These are phyloP conservation scores for Ochotona princeps DNA, from an alignment of 2,113 vertebrate genomes.

Conservation along the genomic window DNA sequence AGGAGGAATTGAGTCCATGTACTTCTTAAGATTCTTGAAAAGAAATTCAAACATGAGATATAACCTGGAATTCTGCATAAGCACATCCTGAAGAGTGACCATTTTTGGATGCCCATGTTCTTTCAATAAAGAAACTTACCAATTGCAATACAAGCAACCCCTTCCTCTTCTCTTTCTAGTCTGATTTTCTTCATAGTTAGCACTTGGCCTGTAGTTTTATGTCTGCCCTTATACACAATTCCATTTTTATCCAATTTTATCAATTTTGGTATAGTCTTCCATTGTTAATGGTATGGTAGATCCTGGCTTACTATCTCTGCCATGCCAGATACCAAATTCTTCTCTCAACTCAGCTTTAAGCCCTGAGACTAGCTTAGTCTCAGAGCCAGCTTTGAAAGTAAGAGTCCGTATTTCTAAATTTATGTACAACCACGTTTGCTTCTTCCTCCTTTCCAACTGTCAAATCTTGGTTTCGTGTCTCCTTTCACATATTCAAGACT, in stretches of 20 bases:
- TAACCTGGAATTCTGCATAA: conserved; percentile 97
- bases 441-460: not conserved
- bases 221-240: conserved; percentile 98
- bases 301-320: too few species aligned
- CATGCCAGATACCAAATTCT: too few species aligned
- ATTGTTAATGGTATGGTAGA: too few species aligned
- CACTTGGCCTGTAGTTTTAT: conserved; percentile 95
- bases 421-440: not conserved
- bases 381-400: too few species aligned
- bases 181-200: conserved; percentile 99
- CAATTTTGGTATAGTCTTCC: too few species aligned
- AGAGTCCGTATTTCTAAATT: not conserved
- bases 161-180: conserved; percentile 97
- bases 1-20: conserved; percentile 95
- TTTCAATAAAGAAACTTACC: conserved; percentile 97
- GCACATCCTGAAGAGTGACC: conserved; percentile 97
- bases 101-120: conserved; percentile 98
- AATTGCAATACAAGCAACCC: conserved; percentile 97
- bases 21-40: conserved; percentile 99
- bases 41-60: conserved; percentile 99
- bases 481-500: not conserved
- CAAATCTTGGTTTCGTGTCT: not conserved
- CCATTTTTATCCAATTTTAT: conserved; percentile 89
- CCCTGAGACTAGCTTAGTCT: too few species aligned
- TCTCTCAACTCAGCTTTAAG: too few species aligned